These are phyloP conservation scores for Aphyosemion australe DNA, from an alignment of 2,113 vertebrate species.

Conservation along the genomic window DNA sequence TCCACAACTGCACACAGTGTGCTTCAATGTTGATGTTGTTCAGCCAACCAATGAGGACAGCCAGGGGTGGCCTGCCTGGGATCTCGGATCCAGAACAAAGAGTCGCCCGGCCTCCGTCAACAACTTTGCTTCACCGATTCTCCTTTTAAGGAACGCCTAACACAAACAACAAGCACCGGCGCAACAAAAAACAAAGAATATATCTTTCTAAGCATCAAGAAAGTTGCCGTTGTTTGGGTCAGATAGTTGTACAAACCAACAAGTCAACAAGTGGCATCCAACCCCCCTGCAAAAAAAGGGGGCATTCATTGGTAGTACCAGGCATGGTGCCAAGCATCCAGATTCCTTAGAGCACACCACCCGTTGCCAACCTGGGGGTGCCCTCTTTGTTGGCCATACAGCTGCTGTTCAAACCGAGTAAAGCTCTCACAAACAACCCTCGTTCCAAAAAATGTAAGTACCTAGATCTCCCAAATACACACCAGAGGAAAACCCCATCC, in stretches of 20 bases:
- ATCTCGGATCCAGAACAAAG: constrained; percentile 60
- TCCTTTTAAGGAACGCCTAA: constrained; percentile 11
- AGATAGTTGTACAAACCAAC: constrained; percentile 42
- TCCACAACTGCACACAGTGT: constrained; percentile 1
- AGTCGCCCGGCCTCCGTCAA: constrained; percentile 48
- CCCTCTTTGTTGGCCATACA: constrained; percentile 53
- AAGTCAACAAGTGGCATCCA: constrained; percentile 80
- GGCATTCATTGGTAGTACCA: constrained; percentile 52
- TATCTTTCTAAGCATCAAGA: constrained; percentile 36
- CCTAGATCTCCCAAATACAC: constrained; percentile 39
- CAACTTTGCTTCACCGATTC: constrained; percentile 50
- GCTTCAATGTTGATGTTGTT: constrained; percentile 40
- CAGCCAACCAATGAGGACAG: constrained; percentile 32
- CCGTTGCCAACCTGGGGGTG: constrained; percentile 62
- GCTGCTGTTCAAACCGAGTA: constrained; percentile 61
- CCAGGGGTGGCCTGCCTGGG: constrained; percentile 22
- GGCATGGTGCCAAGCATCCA: constrained; percentile 68
- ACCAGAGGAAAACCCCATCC: constrained; percentile 20
- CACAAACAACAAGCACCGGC: constrained; percentile 26
- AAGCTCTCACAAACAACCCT: constrained; percentile 54
- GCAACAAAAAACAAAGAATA: constrained; percentile 33
- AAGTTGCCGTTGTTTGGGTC: constrained; percentile 15
- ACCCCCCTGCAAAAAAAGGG: constrained; percentile 3
- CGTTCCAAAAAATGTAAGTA: constrained; percentile 41
- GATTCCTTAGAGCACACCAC: constrained; percentile 68